Percentiles rank a stretch among this genome's conserved stretches.
phyloP scores from a whole-genome alignment of 2,113 vertebrate genomes.

The Potamarius usumacintae region DNA sequence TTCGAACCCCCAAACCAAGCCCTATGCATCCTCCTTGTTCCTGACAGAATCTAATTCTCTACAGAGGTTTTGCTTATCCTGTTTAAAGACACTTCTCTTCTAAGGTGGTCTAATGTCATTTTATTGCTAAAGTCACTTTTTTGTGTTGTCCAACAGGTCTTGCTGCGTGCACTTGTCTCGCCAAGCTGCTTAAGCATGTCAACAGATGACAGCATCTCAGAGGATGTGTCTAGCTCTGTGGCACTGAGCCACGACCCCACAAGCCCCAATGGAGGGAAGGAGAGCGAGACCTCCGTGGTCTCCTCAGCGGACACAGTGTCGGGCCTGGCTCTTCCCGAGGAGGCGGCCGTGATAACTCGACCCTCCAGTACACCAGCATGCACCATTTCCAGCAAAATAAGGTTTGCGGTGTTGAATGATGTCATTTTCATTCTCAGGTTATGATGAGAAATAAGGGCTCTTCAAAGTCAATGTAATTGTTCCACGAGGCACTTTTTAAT shows the following conservation, averaged over 20 bases:
- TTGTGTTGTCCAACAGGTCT: slow-evolving; percentile 55
- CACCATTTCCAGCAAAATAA: slow-evolving; percentile 67
- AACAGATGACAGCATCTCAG: slow-evolving; percentile 79
- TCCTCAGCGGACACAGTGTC: slow-evolving; percentile 74
- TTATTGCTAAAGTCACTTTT: neutral
- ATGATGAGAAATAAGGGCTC: neutral
- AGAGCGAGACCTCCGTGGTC: slow-evolving; percentile 69
- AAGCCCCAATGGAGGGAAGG: slow-evolving; percentile 64
- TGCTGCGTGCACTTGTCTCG: slow-evolving; percentile 52
- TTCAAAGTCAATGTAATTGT: too few relatives aligned
- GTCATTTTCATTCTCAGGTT: neutral
- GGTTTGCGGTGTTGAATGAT: slow-evolving; percentile 53
- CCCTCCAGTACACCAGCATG: slow-evolving; percentile 65
- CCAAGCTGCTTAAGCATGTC: slow-evolving; percentile 76
- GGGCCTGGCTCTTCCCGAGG: slow-evolving; percentile 69
- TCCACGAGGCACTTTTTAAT: too few relatives aligned
- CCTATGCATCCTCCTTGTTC: too few relatives aligned
- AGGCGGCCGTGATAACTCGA: slow-evolving; percentile 67
- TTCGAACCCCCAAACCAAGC: too few relatives aligned
- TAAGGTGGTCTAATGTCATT: neutral
- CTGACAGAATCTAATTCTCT: neutral
- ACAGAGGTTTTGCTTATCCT: neutral
- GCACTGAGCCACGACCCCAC: slow-evolving; percentile 68
- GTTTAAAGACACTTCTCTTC: neutral
- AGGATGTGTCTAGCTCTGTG: slow-evolving; percentile 75